phyloP scores from a whole-genome alignment of 1,140 invertebrate species.

The Phenacoccus solenopsis region DNA sequence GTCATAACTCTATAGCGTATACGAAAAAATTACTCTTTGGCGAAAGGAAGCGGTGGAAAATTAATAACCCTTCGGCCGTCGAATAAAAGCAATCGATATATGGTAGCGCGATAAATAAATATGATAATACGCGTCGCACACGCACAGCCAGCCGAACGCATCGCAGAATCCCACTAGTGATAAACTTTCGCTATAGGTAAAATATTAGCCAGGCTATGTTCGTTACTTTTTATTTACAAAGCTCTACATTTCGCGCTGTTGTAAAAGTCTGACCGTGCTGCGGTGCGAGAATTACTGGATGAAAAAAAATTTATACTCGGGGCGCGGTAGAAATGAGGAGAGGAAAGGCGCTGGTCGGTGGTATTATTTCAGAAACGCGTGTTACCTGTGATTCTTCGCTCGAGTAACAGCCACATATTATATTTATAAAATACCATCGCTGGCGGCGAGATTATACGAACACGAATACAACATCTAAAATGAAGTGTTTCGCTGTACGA shows the following conservation, averaged over 20 bases:
- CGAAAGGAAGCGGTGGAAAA: background rate
- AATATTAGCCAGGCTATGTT: background rate
- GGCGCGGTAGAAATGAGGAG: no score
- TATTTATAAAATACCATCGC: background rate
- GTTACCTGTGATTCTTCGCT: no score
- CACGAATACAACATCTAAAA: background rate
- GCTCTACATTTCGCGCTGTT: background rate
- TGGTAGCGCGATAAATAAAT: background rate
- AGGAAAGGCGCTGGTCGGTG: no score
- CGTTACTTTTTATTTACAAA: background rate
- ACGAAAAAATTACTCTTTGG: background rate
- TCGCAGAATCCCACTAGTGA: background rate
- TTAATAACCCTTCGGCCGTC: background rate
- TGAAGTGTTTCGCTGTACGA: background rate
- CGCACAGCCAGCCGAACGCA: background rate
- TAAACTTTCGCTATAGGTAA: background rate
- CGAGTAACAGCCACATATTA: no score
- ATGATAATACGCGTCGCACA: background rate
- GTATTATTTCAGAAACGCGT: no score
- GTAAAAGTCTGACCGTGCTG: no score
- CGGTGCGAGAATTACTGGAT: no score
- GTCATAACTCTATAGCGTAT: background rate
- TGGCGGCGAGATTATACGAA: background rate
- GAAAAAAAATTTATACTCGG: no score
- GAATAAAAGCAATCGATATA: background rate